phyloP scores from a whole-genome alignment of 2,113 vertebrate genomes.

The Caranx melampygus region DNA sequence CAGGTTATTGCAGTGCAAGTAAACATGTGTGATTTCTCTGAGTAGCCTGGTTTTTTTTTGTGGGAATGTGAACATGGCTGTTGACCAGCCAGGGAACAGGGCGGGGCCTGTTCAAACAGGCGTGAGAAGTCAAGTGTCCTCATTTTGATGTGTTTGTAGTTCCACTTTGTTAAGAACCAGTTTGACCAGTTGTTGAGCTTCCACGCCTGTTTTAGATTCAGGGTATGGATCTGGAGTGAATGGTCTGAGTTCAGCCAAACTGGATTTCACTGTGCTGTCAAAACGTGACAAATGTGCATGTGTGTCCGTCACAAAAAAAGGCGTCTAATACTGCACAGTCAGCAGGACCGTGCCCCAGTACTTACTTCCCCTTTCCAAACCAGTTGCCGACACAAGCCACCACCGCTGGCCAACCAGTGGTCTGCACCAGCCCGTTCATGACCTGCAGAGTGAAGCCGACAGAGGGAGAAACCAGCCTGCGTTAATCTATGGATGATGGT shows the following conservation, averaged over 20 bases:
- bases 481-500: not conserved
- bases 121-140: not conserved
- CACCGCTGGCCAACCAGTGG: slow-evolving; percentile 95
- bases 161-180: not conserved
- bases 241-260: not conserved
- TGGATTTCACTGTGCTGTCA: not conserved
- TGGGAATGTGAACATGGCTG: not conserved
- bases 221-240: not conserved
- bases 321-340: slow-evolving; percentile 7
- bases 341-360: slow-evolving; percentile 61
- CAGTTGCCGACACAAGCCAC: slow-evolving; percentile 96
- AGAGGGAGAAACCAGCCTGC: not conserved
- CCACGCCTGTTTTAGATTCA: not conserved
- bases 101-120: not conserved
- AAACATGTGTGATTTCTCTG: slow-evolving; percentile 2
- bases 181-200: not conserved
- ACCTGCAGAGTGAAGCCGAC: slow-evolving; percentile 79
- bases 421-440: slow-evolving; percentile 93
- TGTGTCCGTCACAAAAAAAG: slow-evolving; percentile 16
- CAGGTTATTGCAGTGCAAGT: not conserved
- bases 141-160: not conserved
- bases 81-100: not conserved
- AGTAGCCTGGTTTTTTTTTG: not conserved
- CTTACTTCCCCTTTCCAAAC: slow-evolving; percentile 99
- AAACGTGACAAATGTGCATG: slow-evolving; percentile 15